These are phyloP conservation scores for Terrapene triunguis DNA, from an alignment of 2,113 vertebrate genomes.

Conservation along the genomic window DNA sequence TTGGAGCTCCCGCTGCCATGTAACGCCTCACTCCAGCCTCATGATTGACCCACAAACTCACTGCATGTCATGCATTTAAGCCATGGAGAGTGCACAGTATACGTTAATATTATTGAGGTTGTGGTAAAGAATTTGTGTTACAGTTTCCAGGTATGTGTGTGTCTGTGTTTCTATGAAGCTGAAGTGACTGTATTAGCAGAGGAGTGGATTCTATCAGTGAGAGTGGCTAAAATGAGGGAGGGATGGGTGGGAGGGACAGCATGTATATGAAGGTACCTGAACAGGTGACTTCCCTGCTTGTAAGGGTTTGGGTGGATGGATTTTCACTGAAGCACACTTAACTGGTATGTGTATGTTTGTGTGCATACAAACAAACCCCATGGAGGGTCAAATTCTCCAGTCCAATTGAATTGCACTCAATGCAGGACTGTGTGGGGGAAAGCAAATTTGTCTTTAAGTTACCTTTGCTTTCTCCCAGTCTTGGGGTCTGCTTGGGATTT, in stretches of 20 bases:
- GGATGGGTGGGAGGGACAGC: neutral
- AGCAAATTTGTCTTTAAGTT: neutral
- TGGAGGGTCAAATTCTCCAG: neutral
- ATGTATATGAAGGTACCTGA: neutral
- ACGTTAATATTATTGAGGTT: neutral
- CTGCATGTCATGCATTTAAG: neutral
- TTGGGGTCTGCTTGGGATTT: neutral
- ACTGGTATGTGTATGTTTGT: neutral
- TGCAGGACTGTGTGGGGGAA: neutral
- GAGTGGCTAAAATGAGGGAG: neutral
- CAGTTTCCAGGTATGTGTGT: neutral
- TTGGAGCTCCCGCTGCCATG: neutral
- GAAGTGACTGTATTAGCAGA: neutral
- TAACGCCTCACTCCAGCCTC: neutral
- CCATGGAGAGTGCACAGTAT: neutral
- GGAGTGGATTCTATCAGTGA: neutral
- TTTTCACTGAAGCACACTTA: neutral
- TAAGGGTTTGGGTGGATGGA: neutral
- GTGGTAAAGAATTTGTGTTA: accelerated
- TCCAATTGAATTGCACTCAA: neutral
- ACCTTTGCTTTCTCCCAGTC: neutral
- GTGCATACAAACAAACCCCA: neutral
- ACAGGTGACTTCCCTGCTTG: neutral
- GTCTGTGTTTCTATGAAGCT: neutral
- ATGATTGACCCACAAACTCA: neutral